These are phyloP conservation scores for Galbula dea DNA, from an alignment of 2,113 vertebrate species.

Conservation along the genomic window DNA sequence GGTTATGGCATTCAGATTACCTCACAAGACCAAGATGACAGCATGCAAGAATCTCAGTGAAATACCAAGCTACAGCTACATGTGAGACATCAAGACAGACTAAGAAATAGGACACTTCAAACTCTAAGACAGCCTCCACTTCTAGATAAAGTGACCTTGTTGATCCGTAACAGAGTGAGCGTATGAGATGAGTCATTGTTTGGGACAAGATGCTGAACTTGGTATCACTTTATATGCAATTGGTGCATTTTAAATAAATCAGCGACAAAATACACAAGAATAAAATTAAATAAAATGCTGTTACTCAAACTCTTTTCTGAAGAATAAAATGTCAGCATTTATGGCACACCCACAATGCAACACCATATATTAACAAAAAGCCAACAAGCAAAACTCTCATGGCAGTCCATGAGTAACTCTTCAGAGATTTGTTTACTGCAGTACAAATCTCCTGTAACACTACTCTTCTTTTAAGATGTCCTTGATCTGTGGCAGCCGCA, in stretches of 20 bases:
- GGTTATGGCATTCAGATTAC: not conserved
- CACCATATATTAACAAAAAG: not conserved
- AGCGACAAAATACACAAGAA: not conserved
- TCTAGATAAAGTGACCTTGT: not conserved
- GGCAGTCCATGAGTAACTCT: accelerated
- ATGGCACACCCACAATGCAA: not conserved
- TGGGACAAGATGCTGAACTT: not conserved
- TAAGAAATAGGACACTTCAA: not conserved
- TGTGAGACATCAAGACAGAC: not conserved
- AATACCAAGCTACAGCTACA: not conserved
- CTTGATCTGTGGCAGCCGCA: not conserved
- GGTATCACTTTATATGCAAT: not conserved
- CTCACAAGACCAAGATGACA: not conserved
- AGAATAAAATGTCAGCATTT: not conserved
- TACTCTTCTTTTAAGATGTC: not conserved
- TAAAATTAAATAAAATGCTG: not conserved
- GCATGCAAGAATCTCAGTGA: constrained; percentile 2
- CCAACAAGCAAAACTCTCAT: not conserved
- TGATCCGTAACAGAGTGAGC: not conserved
- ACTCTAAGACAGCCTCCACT: not conserved
- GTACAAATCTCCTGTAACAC: not conserved
- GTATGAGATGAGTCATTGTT: not conserved
- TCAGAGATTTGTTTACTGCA: not conserved
- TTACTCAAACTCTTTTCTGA: not conserved
- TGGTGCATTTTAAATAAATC: not conserved